Evolutionary conservation across 2,797 vertebrate genomes (phyloP).

Genomic region (Esox lucius): DNA sequence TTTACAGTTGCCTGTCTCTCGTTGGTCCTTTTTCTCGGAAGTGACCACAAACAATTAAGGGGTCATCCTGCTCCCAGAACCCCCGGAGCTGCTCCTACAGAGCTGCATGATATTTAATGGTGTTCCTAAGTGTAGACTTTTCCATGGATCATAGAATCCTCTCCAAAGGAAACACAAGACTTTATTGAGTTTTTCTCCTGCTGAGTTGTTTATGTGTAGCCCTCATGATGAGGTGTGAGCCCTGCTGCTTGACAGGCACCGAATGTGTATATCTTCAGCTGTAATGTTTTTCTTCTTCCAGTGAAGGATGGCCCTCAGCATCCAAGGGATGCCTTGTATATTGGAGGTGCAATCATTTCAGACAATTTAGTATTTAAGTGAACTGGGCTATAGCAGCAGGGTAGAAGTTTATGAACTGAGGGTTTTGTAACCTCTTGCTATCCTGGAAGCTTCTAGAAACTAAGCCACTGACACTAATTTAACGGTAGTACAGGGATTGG

Average conservation of each 20-base stretch:
- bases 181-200: slow-evolving; percentile 17
- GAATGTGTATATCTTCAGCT: slow-evolving; percentile 6
- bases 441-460: slow-evolving; percentile 16
- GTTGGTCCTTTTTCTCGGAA: slow-evolving; percentile 16
- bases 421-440: slow-evolving; percentile 10
- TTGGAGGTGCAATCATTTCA: not conserved
- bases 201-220: slow-evolving; percentile 12
- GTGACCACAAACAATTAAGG: slow-evolving; percentile 49
- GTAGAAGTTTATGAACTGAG: slow-evolving; percentile 24
- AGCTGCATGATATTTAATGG: slow-evolving; percentile 39
- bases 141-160: slow-evolving; percentile 40
- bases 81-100: slow-evolving; percentile 23
- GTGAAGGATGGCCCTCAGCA: not conserved
- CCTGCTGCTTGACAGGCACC: not conserved
- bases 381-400: not conserved
- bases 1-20: not conserved
- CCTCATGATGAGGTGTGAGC: slow-evolving; percentile 14
- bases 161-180: slow-evolving; percentile 37
- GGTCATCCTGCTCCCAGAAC: slow-evolving; percentile 60
- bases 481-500: slow-evolving; percentile 27
- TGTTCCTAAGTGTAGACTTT: slow-evolving; percentile 58
- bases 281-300: not conserved
- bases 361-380: not conserved
- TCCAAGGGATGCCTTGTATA: not conserved
- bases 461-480: not conserved